These are phyloP conservation scores for Peromyscus californicus DNA, from an alignment of 2,113 vertebrate species.

Conservation along the genomic window DNA sequence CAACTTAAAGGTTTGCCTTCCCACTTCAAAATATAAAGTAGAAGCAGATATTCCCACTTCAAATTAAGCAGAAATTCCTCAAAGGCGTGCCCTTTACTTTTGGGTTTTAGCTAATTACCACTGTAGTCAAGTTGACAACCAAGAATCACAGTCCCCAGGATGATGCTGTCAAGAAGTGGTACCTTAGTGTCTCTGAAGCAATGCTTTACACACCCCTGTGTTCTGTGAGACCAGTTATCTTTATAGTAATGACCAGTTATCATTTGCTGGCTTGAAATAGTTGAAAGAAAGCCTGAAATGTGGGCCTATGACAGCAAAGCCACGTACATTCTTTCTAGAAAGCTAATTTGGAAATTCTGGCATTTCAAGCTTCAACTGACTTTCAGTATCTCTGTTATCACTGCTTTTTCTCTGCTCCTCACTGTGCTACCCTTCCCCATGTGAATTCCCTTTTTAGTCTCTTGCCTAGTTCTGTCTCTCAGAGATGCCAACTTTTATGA, in stretches of 20 bases:
- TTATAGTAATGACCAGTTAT: neutral
- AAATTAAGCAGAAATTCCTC: neutral
- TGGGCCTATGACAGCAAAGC: neutral
- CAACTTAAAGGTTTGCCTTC: neutral
- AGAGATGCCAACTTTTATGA: neutral
- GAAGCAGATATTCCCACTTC: neutral
- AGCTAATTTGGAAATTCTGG: neutral
- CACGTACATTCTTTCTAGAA: neutral
- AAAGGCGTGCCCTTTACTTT: neutral
- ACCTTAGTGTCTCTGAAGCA: neutral
- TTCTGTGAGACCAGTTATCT: neutral
- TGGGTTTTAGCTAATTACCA: neutral
- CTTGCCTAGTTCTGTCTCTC: neutral
- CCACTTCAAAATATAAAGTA: neutral
- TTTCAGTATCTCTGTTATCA: neutral
- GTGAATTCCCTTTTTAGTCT: neutral
- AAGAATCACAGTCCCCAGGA: neutral
- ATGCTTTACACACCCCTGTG: neutral
- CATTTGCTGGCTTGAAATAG: slow-evolving; percentile 17
- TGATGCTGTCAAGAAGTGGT: neutral
- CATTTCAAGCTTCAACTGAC: slow-evolving; percentile 6
- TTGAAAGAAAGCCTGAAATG: neutral
- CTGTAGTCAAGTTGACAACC: neutral
- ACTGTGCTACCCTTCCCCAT: neutral
- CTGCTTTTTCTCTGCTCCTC: neutral